Percentiles rank a stretch among this genome's conserved stretches.
Conservation (phyloP, 2,888 invertebrate species). For the Apodemia zela region DNA sequence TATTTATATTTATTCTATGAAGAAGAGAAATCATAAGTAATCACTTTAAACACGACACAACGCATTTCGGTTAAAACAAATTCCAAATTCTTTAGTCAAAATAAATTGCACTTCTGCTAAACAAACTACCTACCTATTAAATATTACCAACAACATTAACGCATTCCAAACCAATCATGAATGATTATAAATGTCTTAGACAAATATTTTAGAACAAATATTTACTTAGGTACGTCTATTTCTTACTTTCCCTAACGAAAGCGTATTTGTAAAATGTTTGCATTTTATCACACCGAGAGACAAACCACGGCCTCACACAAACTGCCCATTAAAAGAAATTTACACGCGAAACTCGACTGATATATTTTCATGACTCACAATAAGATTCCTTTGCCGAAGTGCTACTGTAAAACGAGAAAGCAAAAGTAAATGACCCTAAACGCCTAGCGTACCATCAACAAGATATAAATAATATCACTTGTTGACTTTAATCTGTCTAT, state of each 20-base stretch:
- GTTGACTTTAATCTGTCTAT: slow-evolving; percentile 44
- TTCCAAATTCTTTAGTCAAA: neutral
- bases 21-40: neutral
- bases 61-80: neutral
- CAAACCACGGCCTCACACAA: slow-evolving; percentile 18
- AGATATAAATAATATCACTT: slow-evolving; percentile 67
- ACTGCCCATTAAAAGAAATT: slow-evolving; percentile 25
- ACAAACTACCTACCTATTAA: slow-evolving; percentile 1
- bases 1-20: too few relatives aligned
- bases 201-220: slow-evolving; percentile 11
- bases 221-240: neutral
- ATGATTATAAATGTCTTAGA: slow-evolving; percentile 11
- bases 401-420: slow-evolving; percentile 49
- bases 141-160: slow-evolving; percentile 18
- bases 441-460: slow-evolving; percentile 55
- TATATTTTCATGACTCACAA: slow-evolving; percentile 33
- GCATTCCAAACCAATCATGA: slow-evolving; percentile 14
- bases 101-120: slow-evolving; percentile 8
- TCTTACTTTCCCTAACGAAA: slow-evolving; percentile 13
- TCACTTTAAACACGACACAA: neutral
- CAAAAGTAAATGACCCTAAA: slow-evolving; percentile 67
- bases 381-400: slow-evolving; percentile 37
- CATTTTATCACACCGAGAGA: slow-evolving; percentile 14
- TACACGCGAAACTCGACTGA: slow-evolving; percentile 25
- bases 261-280: slow-evolving; percentile 1